A percentile compares a stretch with the other conserved stretches of the same genome.
Evolutionary conservation across 2,888 invertebrate species (phyloP).

Genomic region (Hyles lineata): DNA sequence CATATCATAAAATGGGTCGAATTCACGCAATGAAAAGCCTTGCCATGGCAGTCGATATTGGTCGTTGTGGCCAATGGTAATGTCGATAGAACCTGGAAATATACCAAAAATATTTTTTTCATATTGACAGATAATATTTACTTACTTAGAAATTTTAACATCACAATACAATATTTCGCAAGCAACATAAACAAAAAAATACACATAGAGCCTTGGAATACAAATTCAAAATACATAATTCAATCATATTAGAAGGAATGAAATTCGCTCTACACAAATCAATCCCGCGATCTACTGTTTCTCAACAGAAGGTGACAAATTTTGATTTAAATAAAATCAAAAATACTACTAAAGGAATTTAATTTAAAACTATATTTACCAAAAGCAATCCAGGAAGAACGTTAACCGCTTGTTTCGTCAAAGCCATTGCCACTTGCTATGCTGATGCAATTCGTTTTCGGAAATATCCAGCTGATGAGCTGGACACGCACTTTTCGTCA

Average conservation of each 20-base stretch:
- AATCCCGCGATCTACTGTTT: background rate
- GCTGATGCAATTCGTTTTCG: constrained; percentile 30
- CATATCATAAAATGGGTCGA: constrained; percentile 81
- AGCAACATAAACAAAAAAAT: too few relatives aligned
- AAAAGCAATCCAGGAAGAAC: constrained; percentile 57
- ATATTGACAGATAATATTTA: too few relatives aligned
- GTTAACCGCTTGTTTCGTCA: constrained; percentile 54
- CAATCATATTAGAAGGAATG: too few relatives aligned
- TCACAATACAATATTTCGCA: too few relatives aligned
- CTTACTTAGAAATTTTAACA: too few relatives aligned
- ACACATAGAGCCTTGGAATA: too few relatives aligned
- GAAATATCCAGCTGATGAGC: constrained; percentile 40
- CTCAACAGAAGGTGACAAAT: background rate
- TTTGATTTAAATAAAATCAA: background rate
- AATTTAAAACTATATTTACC: constrained; percentile 52
- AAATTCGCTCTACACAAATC: too few relatives aligned
- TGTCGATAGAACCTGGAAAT: constrained; percentile 61
- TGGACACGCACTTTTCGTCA: constrained; percentile 48
- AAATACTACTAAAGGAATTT: background rate
- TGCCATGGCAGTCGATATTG: constrained; percentile 75
- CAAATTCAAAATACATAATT: too few relatives aligned
- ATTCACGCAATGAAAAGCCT: constrained; percentile 77
- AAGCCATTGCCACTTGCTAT: constrained; percentile 65
- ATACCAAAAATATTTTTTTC: constrained; percentile 23
- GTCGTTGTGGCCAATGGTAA: constrained; percentile 53